Evolutionary conservation across 30 jellyfish, hydroid and myxozoan genomes (phyloP), one percentile per base, ranked within the genome.

Genomic region (Hydractinia symbiolongicarpus): DNA sequence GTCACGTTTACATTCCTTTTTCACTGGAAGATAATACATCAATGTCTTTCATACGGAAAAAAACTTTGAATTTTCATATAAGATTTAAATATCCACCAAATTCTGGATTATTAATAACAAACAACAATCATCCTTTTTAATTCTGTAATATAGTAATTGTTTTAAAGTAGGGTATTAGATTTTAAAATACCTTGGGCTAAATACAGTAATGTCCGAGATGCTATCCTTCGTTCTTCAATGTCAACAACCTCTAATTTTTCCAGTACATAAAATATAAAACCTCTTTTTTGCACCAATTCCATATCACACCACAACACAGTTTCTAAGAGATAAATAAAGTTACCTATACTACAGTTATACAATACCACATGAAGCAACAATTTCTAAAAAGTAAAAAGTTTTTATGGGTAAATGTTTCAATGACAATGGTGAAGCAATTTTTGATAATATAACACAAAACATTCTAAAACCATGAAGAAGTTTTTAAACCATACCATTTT

Each of bases 111-210:
- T 30, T 2, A 30, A 30, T 30, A 30, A 30, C 44, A 2, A 30
- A 30, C 44, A 30, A 30, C 44, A 30, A 30, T 30, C 44, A 30
- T 30, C 44, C 44, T 2, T 30, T 30, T 30, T 30, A 0, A 30
- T 30, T 30, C 44, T 30, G 44, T 30, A 30, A 30, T 30, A 30
- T 2, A 30, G 44, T 30, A 2, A 30, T 30, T 30, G 44, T 30
- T 30, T 30, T 30, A 30, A 30, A 2, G 44, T 2, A 30, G 2
- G 44, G 44, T 30, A 30, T 11, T 58, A 58, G 19, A 13, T 64
- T 64, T 51, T n/a, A 64, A 6, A 7, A 64, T 73, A 90, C 97
- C 97, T 90, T 90, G 97, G 50, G 89, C 79, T 13, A 90, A 76
- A 61, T 86, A 90, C 49, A 90, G 53, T 8, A 90, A 71, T 6